Percentiles rank a stretch among this genome's conserved stretches.
phyloP scores from a whole-genome alignment of 1,140 invertebrate genomes.

The Coelopa frigida region DNA sequence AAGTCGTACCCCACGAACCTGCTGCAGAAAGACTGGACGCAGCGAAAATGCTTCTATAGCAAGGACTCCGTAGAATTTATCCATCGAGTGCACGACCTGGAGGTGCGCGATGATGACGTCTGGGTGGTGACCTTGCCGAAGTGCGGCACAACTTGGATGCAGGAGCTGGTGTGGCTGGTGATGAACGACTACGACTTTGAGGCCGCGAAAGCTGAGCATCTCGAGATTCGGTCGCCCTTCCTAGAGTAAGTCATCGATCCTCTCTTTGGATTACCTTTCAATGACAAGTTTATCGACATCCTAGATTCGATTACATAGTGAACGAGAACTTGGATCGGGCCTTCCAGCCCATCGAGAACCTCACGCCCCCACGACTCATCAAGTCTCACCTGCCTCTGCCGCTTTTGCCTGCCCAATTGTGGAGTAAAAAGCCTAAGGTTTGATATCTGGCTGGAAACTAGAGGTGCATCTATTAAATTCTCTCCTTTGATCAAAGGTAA shows the following conservation, averaged over 20 bases:
- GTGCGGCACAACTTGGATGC: conserved; percentile 56
- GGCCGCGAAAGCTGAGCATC: conserved; percentile 46
- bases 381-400: conserved; percentile 58
- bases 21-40: conserved; percentile 11
- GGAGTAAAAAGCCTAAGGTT: conserved; percentile 48
- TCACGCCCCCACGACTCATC: conserved; percentile 48
- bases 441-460: neutral
- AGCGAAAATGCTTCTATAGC: neutral
- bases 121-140: conserved; percentile 48
- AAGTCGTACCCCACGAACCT: conserved; percentile 12
- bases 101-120: conserved; percentile 45
- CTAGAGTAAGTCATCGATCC: conserved; percentile 39
- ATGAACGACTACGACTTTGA: conserved; percentile 50
- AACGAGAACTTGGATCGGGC: conserved; percentile 8
- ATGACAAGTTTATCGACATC: neutral
- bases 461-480: neutral
- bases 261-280: neutral
- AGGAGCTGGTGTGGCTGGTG: conserved; percentile 58
- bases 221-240: conserved; percentile 50
- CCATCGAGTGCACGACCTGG: conserved; percentile 12
- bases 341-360: conserved; percentile 3
- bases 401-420: conserved; percentile 50
- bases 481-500: conserved; percentile 31
- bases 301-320: conserved; percentile 11
- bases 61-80: neutral